phyloP scores from a whole-genome alignment of 2,113 vertebrate species.

The Caretta caretta region DNA sequence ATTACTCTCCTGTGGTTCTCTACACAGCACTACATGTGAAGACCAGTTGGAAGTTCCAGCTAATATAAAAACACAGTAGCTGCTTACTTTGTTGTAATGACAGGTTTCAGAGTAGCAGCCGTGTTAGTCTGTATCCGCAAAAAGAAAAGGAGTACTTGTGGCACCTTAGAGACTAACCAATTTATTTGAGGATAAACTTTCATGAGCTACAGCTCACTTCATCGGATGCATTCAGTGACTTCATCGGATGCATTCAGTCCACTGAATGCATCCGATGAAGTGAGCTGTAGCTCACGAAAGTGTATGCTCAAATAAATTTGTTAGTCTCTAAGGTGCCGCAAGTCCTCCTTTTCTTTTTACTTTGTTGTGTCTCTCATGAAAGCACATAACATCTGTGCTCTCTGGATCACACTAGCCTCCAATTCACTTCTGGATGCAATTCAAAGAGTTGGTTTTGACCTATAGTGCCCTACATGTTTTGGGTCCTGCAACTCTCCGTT shows the following conservation, averaged over 20 bases:
- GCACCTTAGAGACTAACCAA: too few relatives aligned
- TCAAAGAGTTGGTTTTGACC: slow-evolving; percentile 41
- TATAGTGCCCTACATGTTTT: not conserved
- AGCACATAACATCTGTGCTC: slow-evolving; percentile 66
- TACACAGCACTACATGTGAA: slow-evolving; percentile 12
- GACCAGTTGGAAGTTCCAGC: slow-evolving; percentile 49
- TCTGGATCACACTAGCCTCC: slow-evolving; percentile 33
- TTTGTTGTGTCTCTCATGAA: slow-evolving; percentile 47
- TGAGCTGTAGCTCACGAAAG: too few relatives aligned
- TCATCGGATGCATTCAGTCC: too few relatives aligned
- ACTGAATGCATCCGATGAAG: too few relatives aligned
- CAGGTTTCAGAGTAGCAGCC: too few relatives aligned
- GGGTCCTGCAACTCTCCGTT: not conserved
- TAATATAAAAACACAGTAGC: slow-evolving; percentile 37
- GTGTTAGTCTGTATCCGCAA: too few relatives aligned
- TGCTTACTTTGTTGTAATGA: slow-evolving; percentile 47
- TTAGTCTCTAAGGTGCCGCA: too few relatives aligned
- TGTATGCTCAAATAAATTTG: too few relatives aligned
- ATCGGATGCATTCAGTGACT: too few relatives aligned
- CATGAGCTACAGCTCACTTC: too few relatives aligned
- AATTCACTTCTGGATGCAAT: slow-evolving; percentile 60
- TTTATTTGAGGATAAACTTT: too few relatives aligned
- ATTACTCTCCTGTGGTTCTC: not conserved
- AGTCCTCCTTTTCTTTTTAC: not conserved
- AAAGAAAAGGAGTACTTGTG: too few relatives aligned